Conservation (phyloP, 2,797 vertebrate genomes). For the Petrocephalus sullivani region DNA sequence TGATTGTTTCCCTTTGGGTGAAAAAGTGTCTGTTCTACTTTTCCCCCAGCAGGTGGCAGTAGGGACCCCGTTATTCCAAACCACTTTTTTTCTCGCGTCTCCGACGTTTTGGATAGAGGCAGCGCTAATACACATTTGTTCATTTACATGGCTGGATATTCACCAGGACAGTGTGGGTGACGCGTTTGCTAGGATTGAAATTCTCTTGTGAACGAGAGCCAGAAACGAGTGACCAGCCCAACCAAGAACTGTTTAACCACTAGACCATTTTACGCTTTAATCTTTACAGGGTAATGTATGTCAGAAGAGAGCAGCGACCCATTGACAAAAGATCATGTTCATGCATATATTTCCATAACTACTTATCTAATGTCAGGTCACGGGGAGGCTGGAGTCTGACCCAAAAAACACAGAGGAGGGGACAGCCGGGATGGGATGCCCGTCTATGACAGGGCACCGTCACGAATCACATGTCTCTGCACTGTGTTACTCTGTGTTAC, state of each 20-base stretch:
- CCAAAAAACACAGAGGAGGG: neutral
- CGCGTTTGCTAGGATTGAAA: neutral
- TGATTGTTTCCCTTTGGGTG: neutral
- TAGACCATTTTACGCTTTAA: neutral
- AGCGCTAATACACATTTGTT: neutral
- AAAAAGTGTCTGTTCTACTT: neutral
- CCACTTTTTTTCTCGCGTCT: neutral
- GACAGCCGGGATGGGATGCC: neutral
- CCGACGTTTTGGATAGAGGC: neutral
- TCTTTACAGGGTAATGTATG: neutral
- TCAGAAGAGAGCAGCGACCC: neutral
- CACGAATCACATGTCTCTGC: neutral
- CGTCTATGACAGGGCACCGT: neutral
- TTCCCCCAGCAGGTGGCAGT: neutral
- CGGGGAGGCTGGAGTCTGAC: neutral
- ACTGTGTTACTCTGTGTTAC: neutral
- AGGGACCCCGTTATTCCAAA: neutral
- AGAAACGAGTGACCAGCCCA: neutral
- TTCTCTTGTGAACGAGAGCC: neutral
- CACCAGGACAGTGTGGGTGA: neutral
- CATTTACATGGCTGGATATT: neutral
- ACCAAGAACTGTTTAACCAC: neutral
- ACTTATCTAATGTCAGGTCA: neutral
- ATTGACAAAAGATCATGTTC: neutral
- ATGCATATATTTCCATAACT: neutral